These are phyloP conservation scores for Agrenia bidenticulata DNA, from an alignment of 2,888 invertebrate genomes.

Conservation along the genomic window DNA sequence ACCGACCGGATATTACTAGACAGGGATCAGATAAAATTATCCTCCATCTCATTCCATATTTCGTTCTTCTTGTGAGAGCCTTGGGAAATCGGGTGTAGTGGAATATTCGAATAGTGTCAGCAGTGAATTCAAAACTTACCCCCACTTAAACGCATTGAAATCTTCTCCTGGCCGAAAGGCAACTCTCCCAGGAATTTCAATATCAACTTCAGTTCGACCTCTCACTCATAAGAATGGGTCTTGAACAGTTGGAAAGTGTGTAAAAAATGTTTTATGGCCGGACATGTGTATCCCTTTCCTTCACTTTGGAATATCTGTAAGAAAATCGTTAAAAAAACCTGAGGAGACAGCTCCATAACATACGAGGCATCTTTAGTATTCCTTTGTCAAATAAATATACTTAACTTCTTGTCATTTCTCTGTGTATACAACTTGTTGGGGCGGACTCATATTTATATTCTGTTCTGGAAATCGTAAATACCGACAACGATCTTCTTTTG, in stretches of 20 bases:
- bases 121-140: conserved; percentile 20
- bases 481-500: too few relatives aligned
- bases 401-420: too few relatives aligned
- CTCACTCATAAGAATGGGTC: conserved; percentile 14
- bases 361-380: too few relatives aligned
- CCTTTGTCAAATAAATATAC: too few relatives aligned
- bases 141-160: conserved; percentile 16
- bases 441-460: too few relatives aligned
- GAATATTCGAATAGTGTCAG: conserved; percentile 28
- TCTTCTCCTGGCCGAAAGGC: conserved; percentile 12
- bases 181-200: conserved; percentile 27
- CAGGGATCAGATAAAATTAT: too few relatives aligned
- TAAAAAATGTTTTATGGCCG: conserved; percentile 37
- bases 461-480: too few relatives aligned
- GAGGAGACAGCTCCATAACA: not conserved
- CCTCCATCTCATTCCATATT: too few relatives aligned
- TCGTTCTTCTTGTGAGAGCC: conserved; percentile 11
- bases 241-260: conserved; percentile 23
- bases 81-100: conserved; percentile 37
- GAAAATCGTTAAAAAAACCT: conserved; percentile 3
- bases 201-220: conserved; percentile 19
- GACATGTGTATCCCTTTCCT: conserved; percentile 19
- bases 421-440: too few relatives aligned
- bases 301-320: not conserved
- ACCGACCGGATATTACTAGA: too few relatives aligned